A percentile compares a stretch with the other conserved stretches of the same genome.
Conservation (phyloP, 1,140 invertebrate genomes). For the Hyles euphorbiae region DNA sequence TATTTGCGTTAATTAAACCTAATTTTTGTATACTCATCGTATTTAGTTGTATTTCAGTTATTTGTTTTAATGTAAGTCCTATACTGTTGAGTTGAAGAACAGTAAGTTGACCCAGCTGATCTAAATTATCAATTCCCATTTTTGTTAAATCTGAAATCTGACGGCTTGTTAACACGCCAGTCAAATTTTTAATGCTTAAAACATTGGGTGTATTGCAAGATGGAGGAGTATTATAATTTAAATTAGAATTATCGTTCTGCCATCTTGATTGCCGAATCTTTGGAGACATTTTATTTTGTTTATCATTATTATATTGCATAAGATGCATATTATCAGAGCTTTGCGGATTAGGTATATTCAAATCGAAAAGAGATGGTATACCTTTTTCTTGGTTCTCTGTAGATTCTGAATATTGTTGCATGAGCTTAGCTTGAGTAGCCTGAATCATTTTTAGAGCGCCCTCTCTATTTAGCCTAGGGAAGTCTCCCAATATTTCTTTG, state of each 20-base stretch:
- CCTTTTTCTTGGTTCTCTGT: slow-evolving; percentile 54
- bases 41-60: slow-evolving; percentile 78
- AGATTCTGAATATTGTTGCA: slow-evolving; percentile 73
- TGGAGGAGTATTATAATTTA: slow-evolving; percentile 57
- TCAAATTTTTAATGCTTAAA: slow-evolving; percentile 76
- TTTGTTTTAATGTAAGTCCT: slow-evolving; percentile 76
- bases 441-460: slow-evolving; percentile 84
- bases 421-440: slow-evolving; percentile 80
- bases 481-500: slow-evolving; percentile 92
- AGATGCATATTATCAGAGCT: slow-evolving; percentile 38
- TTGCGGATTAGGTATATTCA: slow-evolving; percentile 74
- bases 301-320: slow-evolving; percentile 52
- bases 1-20: slow-evolving; percentile 67
- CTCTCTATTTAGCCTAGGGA: slow-evolving; percentile 86
- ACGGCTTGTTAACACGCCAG: slow-evolving; percentile 71
- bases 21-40: slow-evolving; percentile 76
- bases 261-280: slow-evolving; percentile 79
- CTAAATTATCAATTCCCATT: slow-evolving; percentile 77
- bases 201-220: slow-evolving; percentile 55
- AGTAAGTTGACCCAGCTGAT: slow-evolving; percentile 76
- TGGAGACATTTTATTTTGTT: slow-evolving; percentile 64
- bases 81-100: slow-evolving; percentile 77
- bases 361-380: slow-evolving; percentile 77
- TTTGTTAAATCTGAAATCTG: slow-evolving; percentile 76
- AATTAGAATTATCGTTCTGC: slow-evolving; percentile 67